phyloP scores from a whole-genome alignment of 2,113 vertebrate species.

The Cebus imitator region DNA sequence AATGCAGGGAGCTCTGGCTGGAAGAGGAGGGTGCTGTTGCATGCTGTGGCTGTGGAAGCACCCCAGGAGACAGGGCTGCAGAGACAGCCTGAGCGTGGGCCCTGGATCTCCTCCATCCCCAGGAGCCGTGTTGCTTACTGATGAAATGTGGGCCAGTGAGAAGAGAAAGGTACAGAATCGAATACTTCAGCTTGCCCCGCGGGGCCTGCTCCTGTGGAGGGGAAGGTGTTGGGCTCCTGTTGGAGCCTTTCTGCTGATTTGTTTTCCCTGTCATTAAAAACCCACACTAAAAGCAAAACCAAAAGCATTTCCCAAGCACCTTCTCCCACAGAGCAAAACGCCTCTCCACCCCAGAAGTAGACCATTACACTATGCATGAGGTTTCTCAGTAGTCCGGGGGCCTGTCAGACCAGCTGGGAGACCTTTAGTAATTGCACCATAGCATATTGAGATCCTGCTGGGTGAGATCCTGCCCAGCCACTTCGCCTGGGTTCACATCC shows the following conservation, averaged over 20 bases:
- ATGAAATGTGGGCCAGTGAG: neutral
- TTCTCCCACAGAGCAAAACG: neutral
- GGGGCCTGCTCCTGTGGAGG: neutral
- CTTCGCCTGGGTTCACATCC: neutral
- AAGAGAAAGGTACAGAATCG: neutral
- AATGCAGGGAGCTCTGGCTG: neutral
- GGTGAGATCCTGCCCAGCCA: accelerated
- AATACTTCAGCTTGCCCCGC: neutral
- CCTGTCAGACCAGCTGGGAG: too few species aligned
- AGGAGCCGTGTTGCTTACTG: neutral
- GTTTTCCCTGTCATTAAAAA: neutral
- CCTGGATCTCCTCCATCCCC: neutral
- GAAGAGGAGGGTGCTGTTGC: neutral
- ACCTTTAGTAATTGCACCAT: neutral
- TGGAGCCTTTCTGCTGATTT: neutral
- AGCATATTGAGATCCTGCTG: too few species aligned
- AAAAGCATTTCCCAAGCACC: neutral
- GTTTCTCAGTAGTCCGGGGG: neutral
- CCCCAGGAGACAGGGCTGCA: neutral
- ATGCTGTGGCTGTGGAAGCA: neutral
- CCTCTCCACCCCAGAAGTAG: neutral
- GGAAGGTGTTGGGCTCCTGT: accelerated
- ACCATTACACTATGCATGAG: accelerated
- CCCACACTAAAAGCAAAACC: neutral
- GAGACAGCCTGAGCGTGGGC: neutral